phyloP scores from a whole-genome alignment of 2,113 vertebrate species.

The Benitochromis conjunctus region DNA sequence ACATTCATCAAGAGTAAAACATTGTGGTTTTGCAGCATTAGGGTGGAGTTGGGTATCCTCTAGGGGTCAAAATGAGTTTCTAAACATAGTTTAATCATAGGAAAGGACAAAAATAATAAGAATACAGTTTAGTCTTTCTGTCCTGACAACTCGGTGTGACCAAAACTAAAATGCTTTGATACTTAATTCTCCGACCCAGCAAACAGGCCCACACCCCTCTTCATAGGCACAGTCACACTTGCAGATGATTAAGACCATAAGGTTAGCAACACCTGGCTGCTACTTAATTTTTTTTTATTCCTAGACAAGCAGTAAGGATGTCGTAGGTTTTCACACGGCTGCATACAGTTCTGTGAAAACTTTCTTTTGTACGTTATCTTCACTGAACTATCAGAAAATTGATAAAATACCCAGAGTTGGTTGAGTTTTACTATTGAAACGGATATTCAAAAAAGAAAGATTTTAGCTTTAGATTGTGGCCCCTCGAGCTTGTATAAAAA shows the following conservation, averaged over 20 bases:
- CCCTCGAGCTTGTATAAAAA: background rate
- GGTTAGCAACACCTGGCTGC: background rate
- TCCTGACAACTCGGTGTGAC: background rate
- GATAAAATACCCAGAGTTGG: background rate
- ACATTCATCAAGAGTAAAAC: background rate
- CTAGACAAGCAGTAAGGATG: background rate
- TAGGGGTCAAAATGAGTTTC: background rate
- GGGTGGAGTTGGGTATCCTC: background rate
- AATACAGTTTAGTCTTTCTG: background rate
- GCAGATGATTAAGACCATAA: background rate
- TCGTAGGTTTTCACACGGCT: background rate
- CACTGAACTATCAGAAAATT: background rate
- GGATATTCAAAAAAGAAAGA: background rate
- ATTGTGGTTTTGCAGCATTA: background rate
- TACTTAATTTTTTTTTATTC: background rate
- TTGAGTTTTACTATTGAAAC: background rate
- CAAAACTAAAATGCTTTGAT: background rate
- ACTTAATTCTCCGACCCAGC: background rate
- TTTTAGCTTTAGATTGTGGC: background rate
- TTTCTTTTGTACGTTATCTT: background rate
- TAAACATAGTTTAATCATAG: background rate
- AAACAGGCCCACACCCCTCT: background rate
- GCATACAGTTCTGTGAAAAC: background rate
- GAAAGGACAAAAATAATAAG: background rate
- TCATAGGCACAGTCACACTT: background rate